phyloP scores from a whole-genome alignment of 2,888 invertebrate species.

The Acleris holmiana region DNA sequence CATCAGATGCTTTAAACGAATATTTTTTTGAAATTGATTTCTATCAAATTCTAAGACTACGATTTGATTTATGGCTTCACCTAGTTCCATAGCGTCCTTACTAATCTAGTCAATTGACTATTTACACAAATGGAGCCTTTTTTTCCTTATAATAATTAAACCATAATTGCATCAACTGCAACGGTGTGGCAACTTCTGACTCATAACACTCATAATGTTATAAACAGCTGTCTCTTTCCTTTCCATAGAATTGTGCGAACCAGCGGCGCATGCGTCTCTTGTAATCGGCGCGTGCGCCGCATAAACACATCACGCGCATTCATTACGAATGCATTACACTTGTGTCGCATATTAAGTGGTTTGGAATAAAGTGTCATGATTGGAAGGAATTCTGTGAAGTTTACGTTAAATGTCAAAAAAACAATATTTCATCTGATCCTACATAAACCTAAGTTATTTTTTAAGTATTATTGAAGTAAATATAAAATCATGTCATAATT shows the following conservation, averaged over 20 bases:
- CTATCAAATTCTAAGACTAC: too few relatives aligned
- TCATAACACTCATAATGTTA: neutral
- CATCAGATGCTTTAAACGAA: too few relatives aligned
- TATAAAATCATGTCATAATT: too few relatives aligned
- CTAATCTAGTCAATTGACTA: too few relatives aligned
- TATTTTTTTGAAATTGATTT: too few relatives aligned
- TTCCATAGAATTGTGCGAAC: neutral
- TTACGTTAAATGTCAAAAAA: too few relatives aligned
- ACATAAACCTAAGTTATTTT: too few relatives aligned
- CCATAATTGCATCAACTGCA: neutral
- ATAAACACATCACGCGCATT: constrained; percentile 8
- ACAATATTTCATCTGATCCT: too few relatives aligned
- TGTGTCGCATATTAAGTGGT: constrained; percentile 5
- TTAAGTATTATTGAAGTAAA: too few relatives aligned
- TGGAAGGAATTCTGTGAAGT: too few relatives aligned
- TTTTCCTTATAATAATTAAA: neutral
- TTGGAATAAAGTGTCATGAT: neutral
- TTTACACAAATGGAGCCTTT: neutral
- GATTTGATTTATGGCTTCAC: neutral
- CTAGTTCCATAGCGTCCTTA: too few relatives aligned
- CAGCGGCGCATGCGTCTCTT: neutral
- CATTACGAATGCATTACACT: constrained; percentile 15
- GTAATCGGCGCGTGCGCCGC: constrained; percentile 3
- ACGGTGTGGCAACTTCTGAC: neutral
- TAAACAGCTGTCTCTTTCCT: neutral